Evolutionary conservation across 2,888 invertebrate genomes (phyloP).

Genomic region (Drosophila robusta): DNA sequence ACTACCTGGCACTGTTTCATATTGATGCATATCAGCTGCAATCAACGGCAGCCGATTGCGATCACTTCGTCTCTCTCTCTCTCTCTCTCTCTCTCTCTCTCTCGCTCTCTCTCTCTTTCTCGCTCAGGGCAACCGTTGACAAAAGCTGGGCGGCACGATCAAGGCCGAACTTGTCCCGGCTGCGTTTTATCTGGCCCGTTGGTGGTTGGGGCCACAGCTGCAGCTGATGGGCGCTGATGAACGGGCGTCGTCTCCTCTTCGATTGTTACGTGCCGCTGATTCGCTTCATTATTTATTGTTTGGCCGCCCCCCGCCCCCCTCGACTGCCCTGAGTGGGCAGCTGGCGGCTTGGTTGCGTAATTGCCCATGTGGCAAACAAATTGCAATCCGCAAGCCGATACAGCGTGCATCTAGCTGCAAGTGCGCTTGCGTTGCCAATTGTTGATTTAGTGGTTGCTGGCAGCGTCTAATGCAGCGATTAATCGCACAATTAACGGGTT

Average conservation of each 20-base stretch:
- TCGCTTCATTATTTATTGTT: conserved; percentile 65
- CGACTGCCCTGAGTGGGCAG: conserved; percentile 30
- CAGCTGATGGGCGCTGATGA: conserved; percentile 54
- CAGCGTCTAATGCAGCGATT: conserved; percentile 63
- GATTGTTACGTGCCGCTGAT: conserved; percentile 56
- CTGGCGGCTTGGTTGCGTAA: conserved; percentile 52
- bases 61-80: conserved; percentile 27
- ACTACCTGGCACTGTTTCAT: conserved; percentile 58
- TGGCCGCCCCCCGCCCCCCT: not conserved
- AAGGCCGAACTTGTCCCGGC: conserved; percentile 43
- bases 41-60: conserved; percentile 69
- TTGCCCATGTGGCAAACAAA: conserved; percentile 64
- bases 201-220: conserved; percentile 14
- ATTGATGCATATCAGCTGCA: conserved; percentile 72
- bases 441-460: conserved; percentile 68
- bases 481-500: conserved; percentile 68
- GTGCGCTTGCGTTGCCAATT: conserved; percentile 65
- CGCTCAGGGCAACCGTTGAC: conserved; percentile 33
- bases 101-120: no score
- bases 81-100: not conserved
- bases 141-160: conserved; percentile 63
- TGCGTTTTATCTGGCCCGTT: no score
- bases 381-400: conserved; percentile 46
- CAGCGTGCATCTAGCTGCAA: conserved; percentile 34
- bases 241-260: conserved; percentile 51